Evolutionary conservation across 2,888 invertebrate genomes (phyloP).

Genomic region (Habrosyne pyritoides): DNA sequence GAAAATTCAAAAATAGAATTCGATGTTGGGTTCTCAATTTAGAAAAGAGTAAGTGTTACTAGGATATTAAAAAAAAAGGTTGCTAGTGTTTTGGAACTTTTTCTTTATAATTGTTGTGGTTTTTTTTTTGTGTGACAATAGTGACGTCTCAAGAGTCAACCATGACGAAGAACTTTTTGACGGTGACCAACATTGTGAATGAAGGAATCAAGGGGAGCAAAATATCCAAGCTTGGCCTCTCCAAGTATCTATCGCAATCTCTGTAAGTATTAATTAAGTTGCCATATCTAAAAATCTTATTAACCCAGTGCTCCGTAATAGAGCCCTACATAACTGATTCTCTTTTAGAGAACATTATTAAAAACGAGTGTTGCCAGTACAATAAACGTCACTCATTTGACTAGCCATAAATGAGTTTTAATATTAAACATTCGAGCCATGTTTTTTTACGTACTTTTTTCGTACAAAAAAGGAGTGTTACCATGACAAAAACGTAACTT

Average conservation of each 20-base stretch:
- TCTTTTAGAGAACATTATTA: background rate
- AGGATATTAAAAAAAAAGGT: slow-evolving; percentile 20
- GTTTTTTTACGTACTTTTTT: background rate
- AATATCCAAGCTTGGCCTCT: slow-evolving; percentile 88
- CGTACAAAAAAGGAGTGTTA: background rate
- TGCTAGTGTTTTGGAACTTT: slow-evolving; percentile 24
- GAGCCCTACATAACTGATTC: too few relatives aligned
- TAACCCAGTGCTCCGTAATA: background rate
- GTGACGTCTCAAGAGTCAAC: slow-evolving; percentile 77
- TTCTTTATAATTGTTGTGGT: slow-evolving; percentile 21
- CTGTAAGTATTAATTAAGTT: slow-evolving; percentile 85
- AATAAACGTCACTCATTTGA: background rate
- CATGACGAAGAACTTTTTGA: slow-evolving; percentile 84
- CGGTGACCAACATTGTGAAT: slow-evolving; percentile 86
- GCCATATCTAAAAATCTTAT: background rate
- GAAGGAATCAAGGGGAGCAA: slow-evolving; percentile 90
- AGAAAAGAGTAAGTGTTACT: slow-evolving; percentile 69
- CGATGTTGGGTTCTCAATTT: slow-evolving; percentile 72
- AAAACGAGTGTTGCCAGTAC: background rate
- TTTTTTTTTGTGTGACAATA: slow-evolving; percentile 40
- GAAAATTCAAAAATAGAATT: slow-evolving; percentile 55
- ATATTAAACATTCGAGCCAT: background rate
- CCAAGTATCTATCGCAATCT: slow-evolving; percentile 90
- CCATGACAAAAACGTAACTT: background rate
- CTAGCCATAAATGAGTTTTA: background rate